Conservation (phyloP, 2,797 vertebrate species). For the Lateolabrax maculatus region DNA sequence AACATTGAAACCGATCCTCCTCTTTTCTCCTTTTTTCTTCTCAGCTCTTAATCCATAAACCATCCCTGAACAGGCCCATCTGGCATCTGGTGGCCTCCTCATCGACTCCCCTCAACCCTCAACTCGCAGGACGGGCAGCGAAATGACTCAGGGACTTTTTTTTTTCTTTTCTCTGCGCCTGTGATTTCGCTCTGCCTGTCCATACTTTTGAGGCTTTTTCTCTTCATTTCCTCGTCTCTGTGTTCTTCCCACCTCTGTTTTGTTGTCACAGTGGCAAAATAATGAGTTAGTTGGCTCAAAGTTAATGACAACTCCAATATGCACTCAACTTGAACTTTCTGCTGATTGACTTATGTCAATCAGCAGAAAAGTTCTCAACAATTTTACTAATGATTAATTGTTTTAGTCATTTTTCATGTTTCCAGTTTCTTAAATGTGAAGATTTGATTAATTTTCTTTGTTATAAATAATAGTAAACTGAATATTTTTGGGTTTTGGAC, state of each 20-base stretch:
- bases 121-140: constrained; percentile 7
- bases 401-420: not conserved
- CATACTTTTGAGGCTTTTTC: constrained; percentile 11
- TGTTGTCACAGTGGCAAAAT: constrained; percentile 23
- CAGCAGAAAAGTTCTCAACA: too few relatives aligned
- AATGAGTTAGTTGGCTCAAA: constrained; percentile 13
- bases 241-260: constrained; percentile 23
- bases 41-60: constrained; percentile 82
- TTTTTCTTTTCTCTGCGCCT: constrained; percentile 31
- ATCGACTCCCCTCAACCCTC: constrained; percentile 27
- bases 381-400: too few relatives aligned
- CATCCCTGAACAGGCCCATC: constrained; percentile 68
- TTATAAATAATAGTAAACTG: not conserved
- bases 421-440: not conserved
- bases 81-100: constrained; percentile 65
- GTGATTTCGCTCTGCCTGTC: constrained; percentile 60
- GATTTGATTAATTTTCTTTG: not conserved
- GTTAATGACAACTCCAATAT: not conserved
- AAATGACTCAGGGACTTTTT: constrained; percentile 27
- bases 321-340: not conserved
- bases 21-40: constrained; percentile 59
- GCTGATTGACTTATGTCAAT: not conserved
- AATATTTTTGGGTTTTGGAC: not conserved
- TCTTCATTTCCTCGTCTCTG: constrained; percentile 24
- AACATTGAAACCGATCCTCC: constrained; percentile 80